Evolutionary conservation across 2,888 invertebrate genomes (phyloP).

Genomic region (Yponomeuta plumbellus): DNA sequence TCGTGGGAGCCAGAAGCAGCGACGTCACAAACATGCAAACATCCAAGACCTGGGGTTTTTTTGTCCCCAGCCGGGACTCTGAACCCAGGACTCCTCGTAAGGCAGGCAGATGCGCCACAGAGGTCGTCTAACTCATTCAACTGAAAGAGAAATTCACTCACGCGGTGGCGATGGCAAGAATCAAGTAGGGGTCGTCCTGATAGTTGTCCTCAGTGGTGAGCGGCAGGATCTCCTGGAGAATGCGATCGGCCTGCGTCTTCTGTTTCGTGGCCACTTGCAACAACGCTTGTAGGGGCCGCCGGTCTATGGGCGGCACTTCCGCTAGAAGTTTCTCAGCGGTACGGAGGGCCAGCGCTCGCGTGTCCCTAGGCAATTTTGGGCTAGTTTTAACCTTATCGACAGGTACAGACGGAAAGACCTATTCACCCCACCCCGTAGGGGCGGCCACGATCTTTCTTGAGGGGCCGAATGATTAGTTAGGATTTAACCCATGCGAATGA

Average conservation of each 20-base stretch:
- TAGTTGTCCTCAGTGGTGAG: conserved; percentile 83
- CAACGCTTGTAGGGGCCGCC: conserved; percentile 86
- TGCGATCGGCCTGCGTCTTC: conserved; percentile 88
- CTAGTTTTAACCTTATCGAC: not conserved
- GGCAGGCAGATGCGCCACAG: no score
- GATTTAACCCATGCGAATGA: no score
- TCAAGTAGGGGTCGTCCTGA: conserved; percentile 89
- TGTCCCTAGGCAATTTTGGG: conserved; percentile 70
- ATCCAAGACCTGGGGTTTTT: no score
- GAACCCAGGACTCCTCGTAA: no score
- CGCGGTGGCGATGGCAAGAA: conserved; percentile 89
- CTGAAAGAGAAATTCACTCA: conserved; percentile 35
- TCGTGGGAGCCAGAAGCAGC: no score
- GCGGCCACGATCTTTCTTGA: no score
- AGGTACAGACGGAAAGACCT: not conserved
- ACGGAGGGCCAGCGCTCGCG: conserved; percentile 87
- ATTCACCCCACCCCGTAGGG: no score
- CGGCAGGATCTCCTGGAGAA: conserved; percentile 82
- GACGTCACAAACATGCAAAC: no score
- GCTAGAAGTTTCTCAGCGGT: conserved; percentile 83
- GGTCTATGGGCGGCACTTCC: conserved; percentile 83
- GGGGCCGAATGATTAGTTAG: no score
- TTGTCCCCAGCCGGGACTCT: no score
- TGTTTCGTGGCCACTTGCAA: conserved; percentile 89
- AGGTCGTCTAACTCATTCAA: no score